These are phyloP conservation scores for Acleris laterana DNA, from an alignment of 2,888 invertebrate species.

Conservation along the genomic window DNA sequence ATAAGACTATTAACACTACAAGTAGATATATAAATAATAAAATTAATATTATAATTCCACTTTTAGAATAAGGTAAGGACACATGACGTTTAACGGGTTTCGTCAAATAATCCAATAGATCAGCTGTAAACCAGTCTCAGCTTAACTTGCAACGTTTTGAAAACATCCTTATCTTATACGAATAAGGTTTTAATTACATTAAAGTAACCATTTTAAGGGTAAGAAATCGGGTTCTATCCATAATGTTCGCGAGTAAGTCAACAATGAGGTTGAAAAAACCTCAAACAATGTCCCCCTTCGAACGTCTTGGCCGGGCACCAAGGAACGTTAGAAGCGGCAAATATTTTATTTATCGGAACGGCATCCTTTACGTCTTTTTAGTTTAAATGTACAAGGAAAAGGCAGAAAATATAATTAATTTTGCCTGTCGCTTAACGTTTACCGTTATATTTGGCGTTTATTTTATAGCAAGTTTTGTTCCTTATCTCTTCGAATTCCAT, in stretches of 20 bases:
- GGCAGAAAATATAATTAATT: too few relatives aligned
- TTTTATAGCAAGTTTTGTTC: too few relatives aligned
- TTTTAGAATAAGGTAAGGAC: background rate
- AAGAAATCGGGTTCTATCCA: constrained; percentile 27
- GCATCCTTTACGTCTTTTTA: background rate
- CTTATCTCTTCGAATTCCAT: too few relatives aligned
- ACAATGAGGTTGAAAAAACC: constrained; percentile 65
- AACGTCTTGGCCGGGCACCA: constrained; percentile 12
- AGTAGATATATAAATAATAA: too few relatives aligned
- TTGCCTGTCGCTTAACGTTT: too few relatives aligned
- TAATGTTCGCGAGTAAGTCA: constrained; percentile 59
- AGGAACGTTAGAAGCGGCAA: constrained; percentile 1
- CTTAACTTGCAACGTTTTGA: background rate
- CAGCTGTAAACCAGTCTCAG: background rate
- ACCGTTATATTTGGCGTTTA: too few relatives aligned
- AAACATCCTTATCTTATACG: background rate
- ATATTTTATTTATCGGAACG: background rate
- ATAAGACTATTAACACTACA: too few relatives aligned
- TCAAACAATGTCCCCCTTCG: constrained; percentile 52
- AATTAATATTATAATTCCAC: too few relatives aligned
- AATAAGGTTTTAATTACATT: background rate
- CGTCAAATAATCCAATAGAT: background rate
- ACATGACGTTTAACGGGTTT: too few relatives aligned
- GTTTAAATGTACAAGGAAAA: background rate
- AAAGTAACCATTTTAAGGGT: background rate